Conservation (phyloP, 2,113 vertebrate species). For the Notiomystis cincta region DNA sequence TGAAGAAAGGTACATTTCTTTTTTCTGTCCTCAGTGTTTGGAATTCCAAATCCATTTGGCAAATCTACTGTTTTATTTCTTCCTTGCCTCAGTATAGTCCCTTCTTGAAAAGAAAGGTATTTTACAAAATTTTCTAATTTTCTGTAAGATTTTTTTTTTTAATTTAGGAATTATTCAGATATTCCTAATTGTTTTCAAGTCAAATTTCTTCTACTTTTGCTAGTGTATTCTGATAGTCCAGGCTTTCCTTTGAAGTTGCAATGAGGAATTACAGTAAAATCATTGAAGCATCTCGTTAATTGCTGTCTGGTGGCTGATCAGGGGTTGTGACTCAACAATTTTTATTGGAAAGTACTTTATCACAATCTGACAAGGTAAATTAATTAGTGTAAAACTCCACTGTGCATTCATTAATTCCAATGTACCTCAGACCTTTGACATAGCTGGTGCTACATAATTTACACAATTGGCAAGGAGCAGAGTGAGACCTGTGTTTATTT, state of each 20-base stretch:
- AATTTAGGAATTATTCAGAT: neutral
- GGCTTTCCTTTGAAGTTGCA: neutral
- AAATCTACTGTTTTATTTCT: neutral
- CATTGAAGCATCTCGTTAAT: neutral
- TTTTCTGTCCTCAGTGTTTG: neutral
- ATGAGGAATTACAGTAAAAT: neutral
- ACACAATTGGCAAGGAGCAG: neutral
- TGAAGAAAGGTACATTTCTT: neutral
- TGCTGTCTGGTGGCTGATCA: neutral
- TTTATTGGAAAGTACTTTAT: neutral
- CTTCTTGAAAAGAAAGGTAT: neutral
- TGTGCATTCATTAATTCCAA: neutral
- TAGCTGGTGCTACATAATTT: neutral
- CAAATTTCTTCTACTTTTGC: neutral
- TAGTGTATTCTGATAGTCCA: neutral
- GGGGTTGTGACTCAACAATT: neutral
- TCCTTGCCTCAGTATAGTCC: neutral
- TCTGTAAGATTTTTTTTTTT: neutral
- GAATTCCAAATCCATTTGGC: neutral
- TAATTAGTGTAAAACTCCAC: slow-evolving; percentile 13
- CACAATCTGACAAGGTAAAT: slow-evolving; percentile 15
- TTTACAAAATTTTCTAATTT: neutral
- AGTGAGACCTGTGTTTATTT: neutral
- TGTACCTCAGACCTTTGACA: neutral
- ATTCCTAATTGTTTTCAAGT: neutral